Base-by-base conservation (phyloP, 2,797 vertebrate species). In the Pseudomugil gertrudae region DNA sequence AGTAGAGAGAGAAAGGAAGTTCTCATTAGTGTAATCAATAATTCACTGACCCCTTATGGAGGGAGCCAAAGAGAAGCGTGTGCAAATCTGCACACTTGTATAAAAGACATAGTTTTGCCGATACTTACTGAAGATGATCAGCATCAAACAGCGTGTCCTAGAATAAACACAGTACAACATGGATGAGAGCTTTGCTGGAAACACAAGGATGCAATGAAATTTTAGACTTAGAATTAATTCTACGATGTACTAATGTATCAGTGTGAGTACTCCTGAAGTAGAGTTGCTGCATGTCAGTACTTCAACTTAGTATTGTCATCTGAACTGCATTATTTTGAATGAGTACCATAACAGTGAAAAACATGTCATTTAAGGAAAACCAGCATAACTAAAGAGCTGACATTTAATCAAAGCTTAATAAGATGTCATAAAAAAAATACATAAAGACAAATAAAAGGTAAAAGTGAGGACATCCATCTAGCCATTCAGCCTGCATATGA, bases 111-210 rank as follows among this genome's bases (percentile, higher is more conserved):
- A 33, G 4, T 58, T 30, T 48, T 48, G 63, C 17, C 57, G 54
- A 63, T 51, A 91, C 93, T 94, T 88, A 95, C 94, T 89, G 89
- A 62, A 92, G 68, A 71, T 86, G 87, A 32, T 91, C 85, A 1
- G 50, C 60, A 26, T 92, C 87, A 63, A 58, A 78, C 23, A 60
- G 63, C 30, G 77, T 67, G 21, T 92, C 90, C 93, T 94, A 33
- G 9, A 80, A 80, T 45, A 60, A 69, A 11, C 63, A 71, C 5
- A 55, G 58, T 23, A 67, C n/a, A 79, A 21, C 57, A 40, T 70
- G 36, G 69, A 43, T 48, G 3, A 66, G 29, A 33, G 21, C 8
- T 45, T n/a, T 8, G 38, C 29, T 62, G 4, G 3, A 54, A 40
- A 52, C 3, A 38, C 4, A 24, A 48, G 4, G 10, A 13, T 10